These are phyloP conservation scores for Columba guinea DNA, from an alignment of 2,797 vertebrate species.

Conservation along the genomic window DNA sequence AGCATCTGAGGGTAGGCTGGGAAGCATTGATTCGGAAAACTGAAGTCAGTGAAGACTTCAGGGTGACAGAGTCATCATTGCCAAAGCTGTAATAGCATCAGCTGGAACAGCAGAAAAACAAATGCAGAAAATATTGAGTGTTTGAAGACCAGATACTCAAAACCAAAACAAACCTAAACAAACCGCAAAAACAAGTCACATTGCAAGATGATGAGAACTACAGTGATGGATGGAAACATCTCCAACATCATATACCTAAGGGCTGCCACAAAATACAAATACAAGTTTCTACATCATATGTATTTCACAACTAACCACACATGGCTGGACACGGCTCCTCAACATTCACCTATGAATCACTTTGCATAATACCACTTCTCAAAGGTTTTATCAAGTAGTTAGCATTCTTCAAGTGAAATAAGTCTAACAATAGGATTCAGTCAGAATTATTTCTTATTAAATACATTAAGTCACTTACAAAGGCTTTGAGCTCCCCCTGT, in stretches of 20 bases:
- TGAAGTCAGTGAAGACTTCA: not conserved
- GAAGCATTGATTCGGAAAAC: not conserved
- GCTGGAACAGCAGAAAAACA: not conserved
- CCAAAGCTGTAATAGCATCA: not conserved
- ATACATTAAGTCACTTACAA: not conserved
- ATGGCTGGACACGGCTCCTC: not conserved
- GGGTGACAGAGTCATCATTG: not conserved
- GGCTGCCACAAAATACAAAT: not conserved
- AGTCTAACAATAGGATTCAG: not conserved
- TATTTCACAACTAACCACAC: not conserved
- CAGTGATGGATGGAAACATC: not conserved
- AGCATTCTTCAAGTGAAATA: not conserved
- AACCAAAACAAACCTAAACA: no score
- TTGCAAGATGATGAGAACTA: not conserved
- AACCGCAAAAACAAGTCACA: not conserved
- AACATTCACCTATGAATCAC: not conserved
- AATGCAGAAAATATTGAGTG: not conserved
- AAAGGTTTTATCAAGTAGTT: not conserved
- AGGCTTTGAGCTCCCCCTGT: not conserved
- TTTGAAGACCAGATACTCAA: not conserved
- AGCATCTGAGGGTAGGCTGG: not conserved
- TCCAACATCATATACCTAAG: not conserved
- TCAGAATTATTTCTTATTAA: not conserved
- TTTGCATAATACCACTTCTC: conserved; percentile 20
- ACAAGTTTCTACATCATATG: not conserved